Percentiles rank a stretch among this genome's conserved stretches.
Conservation (phyloP, 1,140 invertebrate genomes). For the Zaprionus ghesquierei region DNA sequence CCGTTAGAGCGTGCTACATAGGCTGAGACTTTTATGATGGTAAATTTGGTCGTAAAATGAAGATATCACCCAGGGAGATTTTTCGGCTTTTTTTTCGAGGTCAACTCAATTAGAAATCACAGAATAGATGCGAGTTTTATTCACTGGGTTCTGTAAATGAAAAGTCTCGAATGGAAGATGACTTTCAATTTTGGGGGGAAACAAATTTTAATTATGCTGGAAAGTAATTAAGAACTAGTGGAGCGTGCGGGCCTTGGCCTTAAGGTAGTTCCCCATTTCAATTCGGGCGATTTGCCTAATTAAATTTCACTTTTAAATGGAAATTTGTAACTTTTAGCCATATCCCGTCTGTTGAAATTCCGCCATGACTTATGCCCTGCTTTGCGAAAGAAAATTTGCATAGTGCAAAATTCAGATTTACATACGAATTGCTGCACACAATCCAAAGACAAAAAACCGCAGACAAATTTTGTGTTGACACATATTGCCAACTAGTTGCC, state of each 20-base stretch:
- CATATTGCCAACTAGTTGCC: slow-evolving; percentile 20
- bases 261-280: background rate
- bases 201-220: slow-evolving; percentile 1
- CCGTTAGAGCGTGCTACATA: slow-evolving; percentile 64
- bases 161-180: slow-evolving; percentile 49
- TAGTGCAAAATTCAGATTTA: slow-evolving; percentile 57
- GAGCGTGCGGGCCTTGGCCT: background rate
- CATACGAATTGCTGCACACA: slow-evolving; percentile 53
- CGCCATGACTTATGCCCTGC: slow-evolving; percentile 25
- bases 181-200: slow-evolving; percentile 56
- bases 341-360: slow-evolving; percentile 15
- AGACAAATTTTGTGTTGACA: slow-evolving; percentile 20
- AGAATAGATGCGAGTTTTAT: slow-evolving; percentile 41
- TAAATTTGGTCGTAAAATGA: slow-evolving; percentile 7
- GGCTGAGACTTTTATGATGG: slow-evolving; percentile 16
- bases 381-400: slow-evolving; percentile 37
- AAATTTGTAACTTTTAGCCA: slow-evolving; percentile 27
- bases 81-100: slow-evolving; percentile 25
- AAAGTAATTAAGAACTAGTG: slow-evolving; percentile 7
- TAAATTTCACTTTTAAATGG: slow-evolving; percentile 38
- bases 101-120: slow-evolving; percentile 40
- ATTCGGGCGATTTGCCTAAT: background rate
- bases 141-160: slow-evolving; percentile 52
- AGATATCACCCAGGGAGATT: slow-evolving; percentile 26
- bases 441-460: slow-evolving; percentile 2